phyloP scores from a whole-genome alignment of 2,888 invertebrate species.

The Didymodactylos carnosus region DNA sequence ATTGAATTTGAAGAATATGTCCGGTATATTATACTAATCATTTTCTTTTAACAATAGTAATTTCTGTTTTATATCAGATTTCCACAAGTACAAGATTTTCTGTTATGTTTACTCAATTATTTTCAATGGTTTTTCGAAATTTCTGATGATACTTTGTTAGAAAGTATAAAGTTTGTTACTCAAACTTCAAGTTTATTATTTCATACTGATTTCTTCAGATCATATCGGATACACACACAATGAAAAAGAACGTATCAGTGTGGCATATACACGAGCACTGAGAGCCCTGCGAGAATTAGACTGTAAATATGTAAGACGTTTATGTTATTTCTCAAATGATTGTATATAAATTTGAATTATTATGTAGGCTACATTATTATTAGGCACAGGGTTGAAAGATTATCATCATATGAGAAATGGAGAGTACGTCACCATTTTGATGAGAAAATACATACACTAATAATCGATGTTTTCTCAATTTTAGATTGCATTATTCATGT shows the following conservation, averaged over 20 bases:
- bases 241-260: constrained; percentile 15
- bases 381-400: constrained; percentile 27
- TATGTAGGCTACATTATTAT: constrained; percentile 27
- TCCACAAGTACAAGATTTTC: constrained; percentile 21
- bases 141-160: constrained; percentile 25
- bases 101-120: constrained; percentile 27
- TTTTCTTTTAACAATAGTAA: not conserved
- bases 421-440: not conserved
- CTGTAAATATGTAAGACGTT: constrained; percentile 27
- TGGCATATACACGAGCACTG: constrained; percentile 23
- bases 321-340: too few relatives aligned
- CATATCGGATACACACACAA: too few relatives aligned
- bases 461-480: too few relatives aligned
- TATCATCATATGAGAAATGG: not conserved
- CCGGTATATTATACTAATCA: not conserved
- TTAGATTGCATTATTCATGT: not conserved
- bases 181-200: too few relatives aligned
- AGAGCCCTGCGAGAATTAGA: constrained; percentile 27
- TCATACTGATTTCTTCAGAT: too few relatives aligned
- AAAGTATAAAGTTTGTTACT: too few relatives aligned
- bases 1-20: constrained; percentile 11
- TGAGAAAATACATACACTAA: not conserved
- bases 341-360: too few relatives aligned
- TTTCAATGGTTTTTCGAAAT: constrained; percentile 32
- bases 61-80: not conserved